Evolutionary conservation across 2,888 invertebrate species (phyloP).

Genomic region (Drosophila limbata): DNA sequence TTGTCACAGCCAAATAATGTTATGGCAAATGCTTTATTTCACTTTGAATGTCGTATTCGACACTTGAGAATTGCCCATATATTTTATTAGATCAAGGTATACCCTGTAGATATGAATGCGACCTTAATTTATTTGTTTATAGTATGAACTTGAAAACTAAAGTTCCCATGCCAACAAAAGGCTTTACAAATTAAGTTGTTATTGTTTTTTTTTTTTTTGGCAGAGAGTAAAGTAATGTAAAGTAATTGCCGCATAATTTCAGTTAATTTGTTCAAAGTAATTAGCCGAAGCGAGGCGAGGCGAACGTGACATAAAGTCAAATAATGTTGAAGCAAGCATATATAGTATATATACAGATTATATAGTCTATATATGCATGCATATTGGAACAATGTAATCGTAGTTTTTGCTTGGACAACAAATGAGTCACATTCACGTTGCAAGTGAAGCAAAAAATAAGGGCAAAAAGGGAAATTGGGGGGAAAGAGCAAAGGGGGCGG

Average conservation of each 20-base stretch:
- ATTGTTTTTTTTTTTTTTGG: neutral
- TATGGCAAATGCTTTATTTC: no score
- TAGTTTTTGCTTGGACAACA: conserved; percentile 25
- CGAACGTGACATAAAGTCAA: conserved; percentile 55
- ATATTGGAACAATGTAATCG: conserved; percentile 23
- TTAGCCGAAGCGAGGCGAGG: conserved; percentile 43
- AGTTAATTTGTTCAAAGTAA: conserved; percentile 58
- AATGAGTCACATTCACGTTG: conserved; percentile 50
- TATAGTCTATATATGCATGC: conserved; percentile 12
- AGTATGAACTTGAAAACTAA: conserved; percentile 23
- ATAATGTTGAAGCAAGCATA: conserved; percentile 8
- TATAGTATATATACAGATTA: conserved; percentile 5
- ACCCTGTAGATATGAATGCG: neutral
- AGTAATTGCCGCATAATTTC: conserved; percentile 51
- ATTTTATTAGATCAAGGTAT: no score
- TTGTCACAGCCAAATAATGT: no score
- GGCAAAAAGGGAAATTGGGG: neutral
- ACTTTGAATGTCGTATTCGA: no score
- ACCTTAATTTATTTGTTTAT: conserved; percentile 13
- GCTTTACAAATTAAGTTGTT: conserved; percentile 14
- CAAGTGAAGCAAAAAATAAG: neutral
- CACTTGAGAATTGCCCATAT: no score
- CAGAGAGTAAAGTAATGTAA: conserved; percentile 23
- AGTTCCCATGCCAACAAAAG: conserved; percentile 21
- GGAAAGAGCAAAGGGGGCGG: conserved; percentile 12